A percentile compares a stretch with the other conserved stretches of the same genome.
Evolutionary conservation across 2,888 invertebrate species (phyloP).

Genomic region (Helobdella robusta): DNA sequence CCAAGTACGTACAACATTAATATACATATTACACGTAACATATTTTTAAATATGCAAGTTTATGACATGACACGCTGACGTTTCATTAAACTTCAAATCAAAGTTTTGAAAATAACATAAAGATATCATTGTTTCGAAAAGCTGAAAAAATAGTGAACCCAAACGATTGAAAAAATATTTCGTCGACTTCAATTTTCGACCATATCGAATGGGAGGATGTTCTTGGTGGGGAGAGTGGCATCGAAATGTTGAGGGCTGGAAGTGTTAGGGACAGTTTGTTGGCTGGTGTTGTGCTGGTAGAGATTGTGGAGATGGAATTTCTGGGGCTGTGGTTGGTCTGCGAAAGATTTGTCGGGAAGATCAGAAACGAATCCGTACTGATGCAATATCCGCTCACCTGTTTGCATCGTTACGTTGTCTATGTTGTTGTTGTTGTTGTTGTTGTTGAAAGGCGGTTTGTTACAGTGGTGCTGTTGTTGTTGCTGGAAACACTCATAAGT

Average conservation of each 20-base stretch:
- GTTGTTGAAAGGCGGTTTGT: slow-evolving; percentile 17
- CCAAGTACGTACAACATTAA: too few relatives aligned
- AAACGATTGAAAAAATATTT: too few relatives aligned
- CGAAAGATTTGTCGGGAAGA: not conserved
- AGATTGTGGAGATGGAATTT: not conserved
- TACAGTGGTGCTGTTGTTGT: not conserved
- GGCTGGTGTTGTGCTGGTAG: not conserved
- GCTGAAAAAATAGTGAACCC: not conserved
- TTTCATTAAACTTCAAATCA: too few relatives aligned
- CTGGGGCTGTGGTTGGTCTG: not conserved
- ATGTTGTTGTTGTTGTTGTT: not conserved
- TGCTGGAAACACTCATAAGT: slow-evolving; percentile 11
- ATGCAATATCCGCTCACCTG: not conserved
- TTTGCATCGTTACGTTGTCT: not conserved
- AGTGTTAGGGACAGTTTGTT: too few relatives aligned
- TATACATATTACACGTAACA: too few relatives aligned
- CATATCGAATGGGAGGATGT: slow-evolving; percentile 22
- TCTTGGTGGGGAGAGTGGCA: not conserved
- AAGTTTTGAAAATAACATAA: too few relatives aligned
- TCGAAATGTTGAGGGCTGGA: slow-evolving; percentile 10
- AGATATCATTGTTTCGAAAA: not conserved
- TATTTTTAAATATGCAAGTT: too few relatives aligned
- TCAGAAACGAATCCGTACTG: slow-evolving; percentile 10
- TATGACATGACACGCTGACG: too few relatives aligned
- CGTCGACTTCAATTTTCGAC: slow-evolving; percentile 13